Conservation (phyloP, 2,888 invertebrate genomes). For the Hemistola chrysoprasaria region DNA sequence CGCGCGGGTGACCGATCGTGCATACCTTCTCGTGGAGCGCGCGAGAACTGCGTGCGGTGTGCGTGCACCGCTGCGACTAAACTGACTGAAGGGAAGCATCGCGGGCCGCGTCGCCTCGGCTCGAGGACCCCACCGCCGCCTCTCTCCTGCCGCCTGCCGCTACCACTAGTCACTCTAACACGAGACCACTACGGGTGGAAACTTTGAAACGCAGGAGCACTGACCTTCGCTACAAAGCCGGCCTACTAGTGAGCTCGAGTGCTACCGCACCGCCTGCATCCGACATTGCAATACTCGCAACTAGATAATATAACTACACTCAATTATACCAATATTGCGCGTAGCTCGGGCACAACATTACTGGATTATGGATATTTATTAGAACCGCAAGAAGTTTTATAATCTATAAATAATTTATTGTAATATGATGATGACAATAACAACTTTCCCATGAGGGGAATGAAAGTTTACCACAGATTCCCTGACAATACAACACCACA, state of each 20-base stretch:
- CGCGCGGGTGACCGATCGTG: conserved; percentile 44
- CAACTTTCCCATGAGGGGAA: conserved; percentile 7
- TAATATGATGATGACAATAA: conserved; percentile 1
- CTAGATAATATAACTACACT: conserved; percentile 24
- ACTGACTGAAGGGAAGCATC: conserved; percentile 68
- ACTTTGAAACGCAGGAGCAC: conserved; percentile 72
- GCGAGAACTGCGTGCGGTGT: conserved; percentile 82
- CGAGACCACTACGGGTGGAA: conserved; percentile 71
- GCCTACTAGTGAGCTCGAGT: conserved; percentile 43
- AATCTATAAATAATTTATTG: background rate
- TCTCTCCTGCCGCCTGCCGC: conserved; percentile 71
- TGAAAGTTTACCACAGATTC: conserved; percentile 13
- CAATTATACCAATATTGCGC: background rate
- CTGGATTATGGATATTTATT: too few species aligned
- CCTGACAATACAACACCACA: conserved; percentile 7
- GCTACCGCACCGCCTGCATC: conserved; percentile 54
- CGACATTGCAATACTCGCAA: conserved; percentile 51
- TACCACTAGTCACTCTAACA: conserved; percentile 72
- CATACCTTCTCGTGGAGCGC: conserved; percentile 79
- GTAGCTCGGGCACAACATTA: too few species aligned
- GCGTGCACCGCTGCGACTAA: conserved; percentile 81
- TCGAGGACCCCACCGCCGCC: conserved; percentile 73
- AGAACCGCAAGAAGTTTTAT: too few species aligned
- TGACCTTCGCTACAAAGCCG: conserved; percentile 62
- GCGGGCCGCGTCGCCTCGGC: conserved; percentile 46